These are phyloP conservation scores for Matsumurasca onukii DNA, from an alignment of 1,140 invertebrate species.

Conservation along the genomic window DNA sequence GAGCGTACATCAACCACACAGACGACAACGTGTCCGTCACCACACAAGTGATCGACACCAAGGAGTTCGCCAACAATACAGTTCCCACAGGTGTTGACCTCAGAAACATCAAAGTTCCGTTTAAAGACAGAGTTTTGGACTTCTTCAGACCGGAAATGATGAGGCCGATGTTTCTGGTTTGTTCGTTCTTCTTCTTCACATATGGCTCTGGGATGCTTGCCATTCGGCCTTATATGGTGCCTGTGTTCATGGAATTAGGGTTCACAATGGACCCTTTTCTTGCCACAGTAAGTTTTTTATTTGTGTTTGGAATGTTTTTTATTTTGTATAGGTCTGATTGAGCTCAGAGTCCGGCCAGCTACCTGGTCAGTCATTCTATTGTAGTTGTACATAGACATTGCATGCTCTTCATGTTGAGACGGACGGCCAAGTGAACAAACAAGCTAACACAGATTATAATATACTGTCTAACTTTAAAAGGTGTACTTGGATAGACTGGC, in stretches of 20 bases:
- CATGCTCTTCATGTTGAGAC: too few relatives aligned
- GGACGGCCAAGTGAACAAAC: constrained; percentile 25
- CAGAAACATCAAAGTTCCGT: constrained; percentile 22
- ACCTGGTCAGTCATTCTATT: too few relatives aligned
- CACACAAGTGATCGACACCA: background rate
- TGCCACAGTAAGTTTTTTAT: constrained; percentile 48
- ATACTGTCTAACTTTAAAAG: too few relatives aligned
- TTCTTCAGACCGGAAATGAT: constrained; percentile 53
- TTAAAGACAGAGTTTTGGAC: constrained; percentile 42
- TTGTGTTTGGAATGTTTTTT: too few relatives aligned
- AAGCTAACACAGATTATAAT: too few relatives aligned
- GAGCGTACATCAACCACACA: background rate
- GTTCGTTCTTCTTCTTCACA: constrained; percentile 54
- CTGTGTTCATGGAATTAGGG: constrained; percentile 52
- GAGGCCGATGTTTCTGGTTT: constrained; percentile 51
- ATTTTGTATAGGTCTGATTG: too few relatives aligned
- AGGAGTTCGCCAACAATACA: constrained; percentile 4
- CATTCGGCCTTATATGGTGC: constrained; percentile 60
- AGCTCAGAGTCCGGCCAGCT: too few relatives aligned
- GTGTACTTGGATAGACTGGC: too few relatives aligned
- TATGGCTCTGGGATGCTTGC: constrained; percentile 54
- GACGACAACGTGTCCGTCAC: background rate
- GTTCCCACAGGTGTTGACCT: too few relatives aligned
- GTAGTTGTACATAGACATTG: too few relatives aligned
- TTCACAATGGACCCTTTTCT: constrained; percentile 51